Conservation (phyloP, 2,113 vertebrate species). For the Astur gentilis region DNA sequence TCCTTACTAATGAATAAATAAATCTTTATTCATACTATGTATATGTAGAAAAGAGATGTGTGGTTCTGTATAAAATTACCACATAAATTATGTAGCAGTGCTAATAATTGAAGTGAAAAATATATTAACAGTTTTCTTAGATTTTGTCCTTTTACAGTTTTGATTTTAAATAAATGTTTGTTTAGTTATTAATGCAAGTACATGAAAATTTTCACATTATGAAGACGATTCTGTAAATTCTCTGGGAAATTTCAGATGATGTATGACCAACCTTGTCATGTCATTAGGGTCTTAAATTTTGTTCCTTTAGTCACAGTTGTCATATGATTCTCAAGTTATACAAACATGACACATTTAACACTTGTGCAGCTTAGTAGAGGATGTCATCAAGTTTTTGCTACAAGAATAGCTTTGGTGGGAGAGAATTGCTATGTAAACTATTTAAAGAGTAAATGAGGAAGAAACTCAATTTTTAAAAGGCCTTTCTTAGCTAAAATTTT, state of each 20-base stretch:
- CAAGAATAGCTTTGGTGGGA: slow-evolving; percentile 49
- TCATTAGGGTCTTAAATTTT: slow-evolving; percentile 1
- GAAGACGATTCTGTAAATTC: not conserved
- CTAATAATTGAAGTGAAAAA: not conserved
- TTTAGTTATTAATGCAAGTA: not conserved
- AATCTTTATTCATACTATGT: not conserved
- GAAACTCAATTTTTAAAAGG: not conserved
- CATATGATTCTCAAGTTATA: slow-evolving; percentile 9
- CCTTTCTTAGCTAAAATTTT: not conserved
- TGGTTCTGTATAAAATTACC: not conserved
- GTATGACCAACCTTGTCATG: not conserved
- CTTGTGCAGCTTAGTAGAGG: slow-evolving; percentile 10
- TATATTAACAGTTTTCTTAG: not conserved
- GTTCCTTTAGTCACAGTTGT: slow-evolving; percentile 5
- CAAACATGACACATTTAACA: slow-evolving; percentile 7
- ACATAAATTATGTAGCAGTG: not conserved
- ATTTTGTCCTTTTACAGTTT: not conserved
- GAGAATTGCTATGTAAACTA: slow-evolving; percentile 31
- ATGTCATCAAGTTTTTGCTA: slow-evolving; percentile 24
- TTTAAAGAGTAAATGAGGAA: slow-evolving; percentile 33
- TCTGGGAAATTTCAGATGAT: not conserved
- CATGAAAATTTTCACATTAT: not conserved
- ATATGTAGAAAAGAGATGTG: not conserved
- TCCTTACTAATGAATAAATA: not conserved
- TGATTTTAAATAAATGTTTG: not conserved